Base-by-base conservation (phyloP, 2,888 invertebrate species). In the Ochropleura leucogaster region DNA sequence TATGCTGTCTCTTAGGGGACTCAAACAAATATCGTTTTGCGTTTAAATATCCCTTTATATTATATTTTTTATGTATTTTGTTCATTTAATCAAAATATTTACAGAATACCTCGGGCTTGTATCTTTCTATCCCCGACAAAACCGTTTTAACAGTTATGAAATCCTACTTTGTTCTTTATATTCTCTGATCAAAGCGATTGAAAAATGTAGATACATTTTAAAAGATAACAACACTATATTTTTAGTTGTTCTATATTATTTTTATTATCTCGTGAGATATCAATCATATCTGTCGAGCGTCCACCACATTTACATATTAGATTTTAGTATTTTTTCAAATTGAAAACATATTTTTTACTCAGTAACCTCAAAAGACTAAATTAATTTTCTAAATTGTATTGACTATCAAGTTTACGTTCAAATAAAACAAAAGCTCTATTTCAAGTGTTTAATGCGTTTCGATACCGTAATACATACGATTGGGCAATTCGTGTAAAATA, bases 401-500 rank as follows among this genome's bases (percentile, higher is more conserved):
- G n/a, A n/a, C n/a, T n/a, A n/a, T n/a, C n/a, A 62, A 72, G 51
- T 20, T 14, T 1, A 5, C 9, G 1, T 40, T 12, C 44, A 64
- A 49, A 44, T 65, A 46, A 55, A 74, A 59, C 47, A 59, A 55
- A 67, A 63, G 20, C 63, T 68, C 64, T 53, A n/a, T 59, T 71
- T 59, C 60, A 49, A 62, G 66, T 65, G 51, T 76, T 47, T 40
- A 49, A 80, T 66, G 53, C 30, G n/a, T 57, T 68, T 44, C 73
- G 20, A 65, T 72, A 62, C 57, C 49, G 74, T 69, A 80, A 83
- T 83, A 85, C n/a, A 44, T 62, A 8, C 78, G 83, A 87, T 82
- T 74, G 77, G 86, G 78, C 76, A 73, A 74, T 80, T 77, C 55
- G 69, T 63, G 80, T 85, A 88, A 89, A 89, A 88, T 89, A 80